Percentiles rank a stretch among this genome's conserved stretches.
These are phyloP conservation scores for cattle (Bos taurus) DNA, from an alignment of 2,113 vertebrate species.

Conservation along the genomic window DNA sequence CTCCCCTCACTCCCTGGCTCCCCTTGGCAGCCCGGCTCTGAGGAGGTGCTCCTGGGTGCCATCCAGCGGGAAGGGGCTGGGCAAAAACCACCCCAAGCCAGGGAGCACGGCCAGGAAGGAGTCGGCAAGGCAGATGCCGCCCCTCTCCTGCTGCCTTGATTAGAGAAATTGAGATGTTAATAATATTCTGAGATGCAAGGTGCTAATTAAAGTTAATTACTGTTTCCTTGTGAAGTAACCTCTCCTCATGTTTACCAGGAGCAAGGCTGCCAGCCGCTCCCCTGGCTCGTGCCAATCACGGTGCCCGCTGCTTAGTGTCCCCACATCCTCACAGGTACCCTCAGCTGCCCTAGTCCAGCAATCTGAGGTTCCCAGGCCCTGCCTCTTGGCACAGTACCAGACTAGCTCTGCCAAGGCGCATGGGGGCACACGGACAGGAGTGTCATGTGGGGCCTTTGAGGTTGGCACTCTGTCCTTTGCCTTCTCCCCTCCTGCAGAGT, in stretches of 20 bases:
- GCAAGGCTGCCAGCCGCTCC: conserved; percentile 70
- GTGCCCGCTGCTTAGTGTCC: conserved; percentile 49
- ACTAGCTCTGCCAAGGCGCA: background rate
- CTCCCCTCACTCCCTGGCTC: background rate
- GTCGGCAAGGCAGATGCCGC: conserved; percentile 64
- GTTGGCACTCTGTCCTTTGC: background rate
- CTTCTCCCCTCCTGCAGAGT: background rate
- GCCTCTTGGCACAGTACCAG: background rate
- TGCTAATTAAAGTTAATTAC: conserved; percentile 80
- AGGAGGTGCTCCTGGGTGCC: conserved; percentile 24
- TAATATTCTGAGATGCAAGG: conserved; percentile 78
- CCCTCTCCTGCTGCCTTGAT: conserved; percentile 76
- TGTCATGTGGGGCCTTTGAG: background rate
- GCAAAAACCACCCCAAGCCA: conserved; percentile 47
- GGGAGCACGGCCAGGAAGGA: conserved; percentile 65
- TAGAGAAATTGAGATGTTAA: conserved; percentile 80
- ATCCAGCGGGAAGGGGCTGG: background rate
- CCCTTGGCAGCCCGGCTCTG: background rate
- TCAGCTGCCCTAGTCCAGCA: conserved; percentile 9
- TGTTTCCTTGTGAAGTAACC: conserved; percentile 79
- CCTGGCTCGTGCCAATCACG: conserved; percentile 70
- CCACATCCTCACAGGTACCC: conserved; percentile 57
- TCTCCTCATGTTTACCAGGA: conserved; percentile 75
- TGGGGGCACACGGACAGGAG: background rate
- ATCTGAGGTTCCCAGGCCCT: background rate